Conservation (phyloP, 2,888 invertebrate genomes). For the Drosophila rellima region DNA sequence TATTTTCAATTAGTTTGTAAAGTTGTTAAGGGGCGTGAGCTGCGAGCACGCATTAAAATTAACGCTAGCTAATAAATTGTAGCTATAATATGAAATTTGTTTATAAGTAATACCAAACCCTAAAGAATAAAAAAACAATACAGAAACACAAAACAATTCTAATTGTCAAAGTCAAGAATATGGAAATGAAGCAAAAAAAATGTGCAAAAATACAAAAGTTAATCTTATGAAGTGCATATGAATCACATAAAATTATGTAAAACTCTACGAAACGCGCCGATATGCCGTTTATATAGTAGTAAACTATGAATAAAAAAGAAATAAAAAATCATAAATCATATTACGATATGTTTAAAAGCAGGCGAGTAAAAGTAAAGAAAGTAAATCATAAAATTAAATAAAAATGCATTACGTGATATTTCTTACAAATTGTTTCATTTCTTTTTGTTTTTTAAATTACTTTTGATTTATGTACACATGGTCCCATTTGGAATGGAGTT, state of each 20-base stretch:
- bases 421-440: constrained; percentile 75
- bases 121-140: constrained; percentile 40
- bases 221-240: constrained; percentile 65
- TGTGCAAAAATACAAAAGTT: constrained; percentile 45
- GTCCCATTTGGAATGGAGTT: constrained; percentile 11
- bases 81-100: constrained; percentile 81
- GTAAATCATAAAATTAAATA: constrained; percentile 62
- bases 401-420: constrained; percentile 80
- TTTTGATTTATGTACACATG: constrained; percentile 1
- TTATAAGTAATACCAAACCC: constrained; percentile 79
- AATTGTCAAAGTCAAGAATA: constrained; percentile 63
- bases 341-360: constrained; percentile 38
- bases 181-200: constrained; percentile 32
- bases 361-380: constrained; percentile 33
- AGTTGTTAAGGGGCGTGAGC: constrained; percentile 60
- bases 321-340: constrained; percentile 29
- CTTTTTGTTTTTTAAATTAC: constrained; percentile 21
- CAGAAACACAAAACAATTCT: constrained; percentile 36
- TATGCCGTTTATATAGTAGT: constrained; percentile 41
- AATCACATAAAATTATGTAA: constrained; percentile 56
- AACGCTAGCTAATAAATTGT: constrained; percentile 80
- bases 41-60: constrained; percentile 65
- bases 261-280: constrained; percentile 41
- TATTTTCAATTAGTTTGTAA: constrained; percentile 54
- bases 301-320: constrained; percentile 31